Conservation (phyloP, 35 echinoderm and acorn worm species). For the Apostichopus californicus region DNA sequence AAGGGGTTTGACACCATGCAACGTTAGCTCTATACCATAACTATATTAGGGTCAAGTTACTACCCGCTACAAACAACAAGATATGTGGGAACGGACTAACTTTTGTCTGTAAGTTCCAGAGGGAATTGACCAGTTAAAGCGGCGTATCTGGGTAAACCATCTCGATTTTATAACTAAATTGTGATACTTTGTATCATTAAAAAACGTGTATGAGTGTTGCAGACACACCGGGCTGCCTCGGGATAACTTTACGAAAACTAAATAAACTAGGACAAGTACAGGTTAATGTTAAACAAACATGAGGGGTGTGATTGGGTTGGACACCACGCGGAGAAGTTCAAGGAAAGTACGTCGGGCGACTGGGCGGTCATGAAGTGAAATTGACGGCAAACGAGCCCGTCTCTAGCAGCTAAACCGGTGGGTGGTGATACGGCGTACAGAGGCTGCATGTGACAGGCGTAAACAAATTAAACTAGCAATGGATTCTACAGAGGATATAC, state of each 20-base stretch:
- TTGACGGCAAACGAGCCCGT: neutral
- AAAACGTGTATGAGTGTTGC: no score
- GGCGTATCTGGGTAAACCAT: no score
- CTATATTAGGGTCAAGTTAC: neutral
- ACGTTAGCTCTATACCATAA: neutral
- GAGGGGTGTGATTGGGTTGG: conserved; percentile 20
- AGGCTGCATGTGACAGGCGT: neutral
- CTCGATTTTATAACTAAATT: no score
- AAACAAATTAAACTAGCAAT: conserved; percentile 17
- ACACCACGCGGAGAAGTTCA: conserved; percentile 31
- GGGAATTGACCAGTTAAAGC: no score
- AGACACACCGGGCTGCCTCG: conserved; percentile 13
- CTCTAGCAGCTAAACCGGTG: neutral
- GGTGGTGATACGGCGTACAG: neutral
- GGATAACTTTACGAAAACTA: neutral
- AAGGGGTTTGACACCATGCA: no score
- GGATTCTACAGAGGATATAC: no score
- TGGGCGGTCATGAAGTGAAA: conserved; percentile 15
- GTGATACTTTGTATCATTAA: no score
- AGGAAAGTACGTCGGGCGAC: conserved; percentile 25
- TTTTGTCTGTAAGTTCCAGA: neutral
- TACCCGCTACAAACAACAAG: neutral
- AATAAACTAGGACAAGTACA: conserved; percentile 45
- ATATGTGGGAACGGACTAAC: neutral
- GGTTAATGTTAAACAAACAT: conserved; percentile 55